phyloP scores from a whole-genome alignment of 1,140 invertebrate species.

The Neocloeon triangulifer region DNA sequence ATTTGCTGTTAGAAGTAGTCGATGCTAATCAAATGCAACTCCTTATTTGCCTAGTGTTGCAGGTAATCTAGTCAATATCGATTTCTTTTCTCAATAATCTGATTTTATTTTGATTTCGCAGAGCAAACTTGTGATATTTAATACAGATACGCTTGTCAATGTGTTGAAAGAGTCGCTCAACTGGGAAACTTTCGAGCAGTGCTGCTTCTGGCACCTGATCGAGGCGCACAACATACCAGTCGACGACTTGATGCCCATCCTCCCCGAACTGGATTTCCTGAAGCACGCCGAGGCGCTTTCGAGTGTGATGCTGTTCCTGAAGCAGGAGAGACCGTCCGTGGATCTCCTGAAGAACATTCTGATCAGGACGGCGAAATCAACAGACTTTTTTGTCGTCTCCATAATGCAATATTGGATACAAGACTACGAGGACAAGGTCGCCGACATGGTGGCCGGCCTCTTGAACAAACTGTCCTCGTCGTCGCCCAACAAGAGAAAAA shows the following conservation, averaged over 20 bases:
- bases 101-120: conserved; percentile 11
- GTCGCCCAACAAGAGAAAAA: conserved; percentile 77
- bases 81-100: conserved; percentile 23
- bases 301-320: conserved; percentile 71
- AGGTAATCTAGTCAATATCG: too few species aligned
- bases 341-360: conserved; percentile 70
- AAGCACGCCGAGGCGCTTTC: conserved; percentile 81
- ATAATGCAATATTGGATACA: conserved; percentile 82
- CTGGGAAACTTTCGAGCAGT: conserved; percentile 95
- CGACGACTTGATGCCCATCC: conserved; percentile 67
- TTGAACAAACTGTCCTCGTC: conserved; percentile 56
- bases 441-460: conserved; percentile 54
- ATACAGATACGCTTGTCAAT: conserved; percentile 42
- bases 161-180: conserved; percentile 60
- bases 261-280: conserved; percentile 69
- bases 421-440: conserved; percentile 71
- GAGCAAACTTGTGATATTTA: conserved; percentile 49
- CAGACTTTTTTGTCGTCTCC: conserved; percentile 67
- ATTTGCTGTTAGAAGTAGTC: conserved; percentile 63
- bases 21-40: conserved; percentile 76
- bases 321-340: conserved; percentile 70
- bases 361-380: conserved; percentile 44
- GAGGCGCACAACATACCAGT: conserved; percentile 79
- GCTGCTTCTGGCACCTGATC: conserved; percentile 87
- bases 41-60: conserved; percentile 70